Conservation (phyloP, 2,797 vertebrate species). For the Benthosema pterotum region DNA sequence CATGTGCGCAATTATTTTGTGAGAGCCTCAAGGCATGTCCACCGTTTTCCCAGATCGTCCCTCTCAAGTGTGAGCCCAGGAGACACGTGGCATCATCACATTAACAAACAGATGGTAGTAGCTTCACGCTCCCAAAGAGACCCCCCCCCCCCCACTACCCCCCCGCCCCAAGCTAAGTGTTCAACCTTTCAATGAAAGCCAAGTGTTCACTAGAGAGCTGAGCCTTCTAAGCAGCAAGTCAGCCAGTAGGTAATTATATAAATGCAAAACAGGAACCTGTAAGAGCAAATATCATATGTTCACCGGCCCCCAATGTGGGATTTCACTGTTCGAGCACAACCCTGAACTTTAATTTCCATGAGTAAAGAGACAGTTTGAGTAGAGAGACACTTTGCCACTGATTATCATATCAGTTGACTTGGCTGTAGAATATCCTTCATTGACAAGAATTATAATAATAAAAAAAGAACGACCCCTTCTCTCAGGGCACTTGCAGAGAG, state of each 20-base stretch:
- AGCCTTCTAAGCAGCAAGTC: constrained; percentile 48
- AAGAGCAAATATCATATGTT: constrained; percentile 42
- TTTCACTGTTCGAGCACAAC: background rate
- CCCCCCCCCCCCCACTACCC: constrained; percentile 31
- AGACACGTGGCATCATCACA: constrained; percentile 48
- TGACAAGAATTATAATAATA: background rate
- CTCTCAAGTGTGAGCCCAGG: constrained; percentile 40
- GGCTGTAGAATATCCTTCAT: background rate
- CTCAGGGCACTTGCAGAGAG: background rate
- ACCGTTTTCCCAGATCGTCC: constrained; percentile 46
- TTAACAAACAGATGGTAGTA: constrained; percentile 59
- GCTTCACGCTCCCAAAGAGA: constrained; percentile 42
- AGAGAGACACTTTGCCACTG: constrained; percentile 10
- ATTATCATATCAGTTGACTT: background rate
- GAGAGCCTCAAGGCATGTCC: constrained; percentile 35
- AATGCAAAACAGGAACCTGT: constrained; percentile 40
- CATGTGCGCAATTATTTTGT: constrained; percentile 27
- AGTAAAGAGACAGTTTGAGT: constrained; percentile 11
- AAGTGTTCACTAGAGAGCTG: constrained; percentile 41
- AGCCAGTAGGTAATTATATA: constrained; percentile 43
- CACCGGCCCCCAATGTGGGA: constrained; percentile 5
- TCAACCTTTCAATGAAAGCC: constrained; percentile 51
- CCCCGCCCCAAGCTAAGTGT: constrained; percentile 19
- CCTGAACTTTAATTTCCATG: background rate
- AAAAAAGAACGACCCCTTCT: background rate